Base-by-base conservation (phyloP, 2,888 invertebrate species). In the Pollenia angustigena region DNA sequence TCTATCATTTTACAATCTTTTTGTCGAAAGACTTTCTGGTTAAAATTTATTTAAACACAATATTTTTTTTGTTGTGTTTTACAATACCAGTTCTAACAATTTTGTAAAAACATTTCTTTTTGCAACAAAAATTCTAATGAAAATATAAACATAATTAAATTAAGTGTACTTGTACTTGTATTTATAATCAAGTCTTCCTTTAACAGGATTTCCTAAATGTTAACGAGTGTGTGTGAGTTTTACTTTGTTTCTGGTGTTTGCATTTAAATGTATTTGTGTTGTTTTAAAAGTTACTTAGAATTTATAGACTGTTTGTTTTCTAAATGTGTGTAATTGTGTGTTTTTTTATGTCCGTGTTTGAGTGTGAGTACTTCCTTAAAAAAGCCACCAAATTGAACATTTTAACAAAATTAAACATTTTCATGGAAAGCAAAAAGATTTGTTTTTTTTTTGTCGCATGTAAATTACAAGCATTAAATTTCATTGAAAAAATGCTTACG, bases 51-150 rank as follows among this genome's bases (percentile, higher is more conserved):
- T 75, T 62, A 60, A n/a, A 16, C 3, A 16, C 60, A 40, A 14
- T 62, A 42, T n/a, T 42, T 16, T 60, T 58, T 40, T 40, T 52
- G n/a, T 48, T 10, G 11, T 60, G 11, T 46, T 60, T 42, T 50
- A 10, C 1, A n/a, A 58, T 42, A 46, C 18, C 58, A 58, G 58
- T 18, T 7, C 18, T 16, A 10, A 46, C 18, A 8, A 4, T 64
- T 1, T 64, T 64, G 42, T 79, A 76, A 44, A 46, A n/a, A n/a
- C n/a, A n/a, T n/a, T n/a, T n/a, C 64, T 71, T 32, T 69, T 69
- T 69, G 60, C 14, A 64, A 48, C 18, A 40, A 69, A 52, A 48
- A 48, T 46, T 52, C 42, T 32, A 16, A 64, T 50, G 50, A 1
- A 16, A 52, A n/a, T 52, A 74, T 60, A n/a, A 58, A 60, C 12